Evolutionary conservation across 2,113 vertebrate species (phyloP).

Genomic region (Pseudorectes ferrugineus): DNA sequence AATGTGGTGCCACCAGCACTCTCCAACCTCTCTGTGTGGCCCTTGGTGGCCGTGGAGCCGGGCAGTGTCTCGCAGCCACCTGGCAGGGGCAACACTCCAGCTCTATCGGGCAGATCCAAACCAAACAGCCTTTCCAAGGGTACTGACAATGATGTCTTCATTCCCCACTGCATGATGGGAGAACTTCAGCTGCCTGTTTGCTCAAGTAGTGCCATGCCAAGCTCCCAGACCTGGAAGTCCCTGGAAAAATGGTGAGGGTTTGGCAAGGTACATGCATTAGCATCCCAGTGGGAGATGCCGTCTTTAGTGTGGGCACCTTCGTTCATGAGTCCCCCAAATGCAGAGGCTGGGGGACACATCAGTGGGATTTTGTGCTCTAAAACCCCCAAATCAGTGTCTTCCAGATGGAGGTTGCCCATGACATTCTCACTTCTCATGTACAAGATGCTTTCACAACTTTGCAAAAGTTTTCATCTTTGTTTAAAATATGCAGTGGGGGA

Average conservation of each 20-base stretch:
- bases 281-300: neutral
- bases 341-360: neutral
- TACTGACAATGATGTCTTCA: slow-evolving; percentile 34
- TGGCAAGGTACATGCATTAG: accelerated
- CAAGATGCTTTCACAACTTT: neutral
- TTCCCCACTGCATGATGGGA: accelerated
- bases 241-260: neutral
- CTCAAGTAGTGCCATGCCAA: neutral
- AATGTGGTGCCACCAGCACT: accelerated
- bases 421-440: accelerated
- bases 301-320: neutral
- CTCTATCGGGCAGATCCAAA: neutral
- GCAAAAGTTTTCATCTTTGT: neutral
- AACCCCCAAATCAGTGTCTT: neutral
- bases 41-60: accelerated
- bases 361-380: neutral
- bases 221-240: neutral
- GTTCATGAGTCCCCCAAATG: neutral
- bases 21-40: neutral
- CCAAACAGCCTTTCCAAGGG: neutral
- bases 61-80: neutral
- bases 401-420: neutral
- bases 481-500: accelerated
- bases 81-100: accelerated
- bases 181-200: neutral